Evolutionary conservation across 1,140 invertebrate species (phyloP).

Genomic region (Probaryconus sp.): DNA sequence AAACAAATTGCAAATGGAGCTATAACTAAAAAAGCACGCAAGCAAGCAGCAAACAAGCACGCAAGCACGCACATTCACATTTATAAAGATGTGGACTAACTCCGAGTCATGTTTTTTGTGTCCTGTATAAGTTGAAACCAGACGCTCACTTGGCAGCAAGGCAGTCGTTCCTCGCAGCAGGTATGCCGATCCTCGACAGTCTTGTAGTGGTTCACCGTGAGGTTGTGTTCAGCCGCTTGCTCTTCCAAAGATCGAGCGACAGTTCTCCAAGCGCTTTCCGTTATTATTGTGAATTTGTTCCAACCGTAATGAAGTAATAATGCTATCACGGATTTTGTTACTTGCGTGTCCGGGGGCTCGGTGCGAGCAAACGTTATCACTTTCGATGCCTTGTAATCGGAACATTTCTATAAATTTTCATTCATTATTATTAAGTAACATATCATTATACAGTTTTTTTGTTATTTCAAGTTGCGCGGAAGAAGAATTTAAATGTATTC

Average conservation of each 20-base stretch:
- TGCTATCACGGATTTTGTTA: slow-evolving; percentile 95
- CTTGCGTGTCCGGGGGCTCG: slow-evolving; percentile 95
- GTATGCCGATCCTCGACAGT: slow-evolving; percentile 83
- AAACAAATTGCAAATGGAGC: not conserved
- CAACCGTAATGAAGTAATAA: slow-evolving; percentile 93
- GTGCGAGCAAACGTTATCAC: slow-evolving; percentile 96
- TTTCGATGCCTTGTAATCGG: slow-evolving; percentile 90
- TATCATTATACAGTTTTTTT: too few relatives aligned
- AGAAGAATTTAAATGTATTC: too few relatives aligned
- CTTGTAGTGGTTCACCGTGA: slow-evolving; percentile 88
- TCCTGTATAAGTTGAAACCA: slow-evolving; percentile 93
- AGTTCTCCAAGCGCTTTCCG: slow-evolving; percentile 87
- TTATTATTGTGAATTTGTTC: slow-evolving; percentile 96
- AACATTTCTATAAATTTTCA: slow-evolving; percentile 89
- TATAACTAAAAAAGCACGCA: slow-evolving; percentile 2
- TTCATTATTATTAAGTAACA: not conserved
- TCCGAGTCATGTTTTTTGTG: slow-evolving; percentile 92
- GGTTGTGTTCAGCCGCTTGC: slow-evolving; percentile 84
- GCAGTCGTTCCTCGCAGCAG: slow-evolving; percentile 85
- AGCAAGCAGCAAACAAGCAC: slow-evolving; percentile 50
- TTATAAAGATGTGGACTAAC: slow-evolving; percentile 80
- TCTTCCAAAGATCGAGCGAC: slow-evolving; percentile 87
- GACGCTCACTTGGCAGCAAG: slow-evolving; percentile 85
- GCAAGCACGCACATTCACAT: slow-evolving; percentile 61
- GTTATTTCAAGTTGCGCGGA: too few relatives aligned